Evolutionary conservation across 2,888 invertebrate genomes (phyloP).

Genomic region (Drymonia ruficornis): DNA sequence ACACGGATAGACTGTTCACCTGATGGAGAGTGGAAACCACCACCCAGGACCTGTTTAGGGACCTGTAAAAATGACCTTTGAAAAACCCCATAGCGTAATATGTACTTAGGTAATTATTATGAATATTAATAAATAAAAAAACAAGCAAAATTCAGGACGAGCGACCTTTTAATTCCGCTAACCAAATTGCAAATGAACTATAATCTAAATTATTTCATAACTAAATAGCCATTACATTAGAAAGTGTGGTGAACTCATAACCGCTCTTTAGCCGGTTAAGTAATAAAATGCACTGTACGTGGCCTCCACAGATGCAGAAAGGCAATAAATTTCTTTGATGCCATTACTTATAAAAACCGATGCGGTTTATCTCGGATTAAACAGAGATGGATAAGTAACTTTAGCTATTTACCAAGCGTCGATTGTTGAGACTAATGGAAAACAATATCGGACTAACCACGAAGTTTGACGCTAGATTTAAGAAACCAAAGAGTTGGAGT

Average conservation of each 20-base stretch:
- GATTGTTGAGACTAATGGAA: no score
- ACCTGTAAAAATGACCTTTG: no score
- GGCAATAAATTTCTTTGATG: constrained; percentile 31
- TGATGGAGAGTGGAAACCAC: no score
- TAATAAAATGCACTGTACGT: background rate
- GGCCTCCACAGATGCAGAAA: constrained; percentile 21
- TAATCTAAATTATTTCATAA: constrained; percentile 4
- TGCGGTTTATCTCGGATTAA: constrained; percentile 13
- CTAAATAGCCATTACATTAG: constrained; percentile 2
- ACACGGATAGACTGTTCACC: no score
- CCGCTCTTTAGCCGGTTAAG: background rate
- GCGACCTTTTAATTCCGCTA: background rate
- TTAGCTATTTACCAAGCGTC: no score
- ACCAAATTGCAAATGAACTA: background rate
- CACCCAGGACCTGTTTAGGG: no score
- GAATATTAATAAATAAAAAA: no score
- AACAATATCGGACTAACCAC: no score
- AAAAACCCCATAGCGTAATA: no score
- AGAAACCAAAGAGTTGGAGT: no score
- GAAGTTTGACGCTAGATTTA: no score
- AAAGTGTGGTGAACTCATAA: constrained; percentile 2
- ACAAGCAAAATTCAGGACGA: background rate
- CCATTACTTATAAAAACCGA: constrained; percentile 17
- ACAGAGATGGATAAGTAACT: constrained; percentile 9
- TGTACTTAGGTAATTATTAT: no score